Base-by-base conservation (phyloP, 2,113 vertebrate genomes). In the Entelurus aequoreus region DNA sequence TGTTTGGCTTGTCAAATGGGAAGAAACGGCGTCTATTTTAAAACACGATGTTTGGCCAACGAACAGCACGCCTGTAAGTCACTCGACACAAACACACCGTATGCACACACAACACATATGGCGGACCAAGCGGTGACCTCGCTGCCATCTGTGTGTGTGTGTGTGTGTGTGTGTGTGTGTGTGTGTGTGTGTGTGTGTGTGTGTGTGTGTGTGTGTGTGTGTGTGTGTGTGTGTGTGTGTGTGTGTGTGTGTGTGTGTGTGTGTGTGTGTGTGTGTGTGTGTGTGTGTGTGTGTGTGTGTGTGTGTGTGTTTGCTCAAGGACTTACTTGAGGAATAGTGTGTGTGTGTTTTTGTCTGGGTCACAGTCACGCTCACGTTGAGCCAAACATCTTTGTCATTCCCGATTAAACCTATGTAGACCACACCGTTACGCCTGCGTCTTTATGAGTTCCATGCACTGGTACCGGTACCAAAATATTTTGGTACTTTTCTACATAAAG, bases 221-320 rank as follows among this genome's bases (percentile, higher is more conserved):
- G n/a, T n/a, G n/a, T n/a, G n/a, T n/a, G n/a, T n/a, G n/a, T n/a
- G n/a, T n/a, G n/a, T n/a, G n/a, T n/a, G n/a, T n/a, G n/a, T n/a
- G n/a, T n/a, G n/a, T n/a, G n/a, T n/a, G n/a, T n/a, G n/a, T n/a
- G n/a, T n/a, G n/a, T n/a, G n/a, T n/a, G n/a, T n/a, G n/a, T n/a
- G n/a, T n/a, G n/a, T n/a, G n/a, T n/a, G n/a, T n/a, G n/a, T 72
- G 19, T 67, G 60, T 44, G 21, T 72, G 67, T 77, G 72, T 61
- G 19, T 75, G 40, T 62, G 47, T 40, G 44, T 9, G 44, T 46
- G 28, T 28, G 28, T 3, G 28, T 28, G 28, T 28, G 28, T 28
- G 28, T 28, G 28, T 28, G 28, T 35, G 51, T 53, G 19, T 19
- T 19, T 19, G 19, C 19, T 35, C 11, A 35, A 28, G 28, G 21